phyloP scores from a whole-genome alignment of 1,140 invertebrate genomes.

The Drosophila funebris region DNA sequence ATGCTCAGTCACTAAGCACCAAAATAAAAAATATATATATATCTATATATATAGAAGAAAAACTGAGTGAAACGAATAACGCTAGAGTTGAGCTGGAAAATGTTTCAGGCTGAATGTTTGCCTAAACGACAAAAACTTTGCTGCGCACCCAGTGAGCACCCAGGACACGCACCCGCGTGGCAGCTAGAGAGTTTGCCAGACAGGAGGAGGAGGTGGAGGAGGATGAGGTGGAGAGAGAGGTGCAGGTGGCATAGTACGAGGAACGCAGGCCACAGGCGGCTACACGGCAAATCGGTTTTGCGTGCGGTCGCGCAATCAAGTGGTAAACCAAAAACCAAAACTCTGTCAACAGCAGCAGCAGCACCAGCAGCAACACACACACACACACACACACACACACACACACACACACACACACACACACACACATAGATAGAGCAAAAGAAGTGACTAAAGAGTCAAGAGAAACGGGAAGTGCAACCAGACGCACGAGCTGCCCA shows the following conservation, averaged over 20 bases:
- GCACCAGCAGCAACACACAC: background rate
- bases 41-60: background rate
- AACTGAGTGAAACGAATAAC: background rate
- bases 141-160: constrained; percentile 1
- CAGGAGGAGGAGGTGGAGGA: background rate
- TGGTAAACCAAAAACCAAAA: constrained; percentile 58
- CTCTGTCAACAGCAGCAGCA: constrained; percentile 49
- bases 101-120: constrained; percentile 25
- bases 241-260: constrained; percentile 15
- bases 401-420: constrained; percentile 1
- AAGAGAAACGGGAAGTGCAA: background rate
- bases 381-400: constrained; percentile 9
- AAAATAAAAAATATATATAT: background rate
- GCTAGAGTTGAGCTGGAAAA: constrained; percentile 1
- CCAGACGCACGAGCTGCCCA: background rate
- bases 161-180: constrained; percentile 9
- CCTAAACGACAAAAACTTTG: constrained; percentile 36
- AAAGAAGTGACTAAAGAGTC: constrained; percentile 27
- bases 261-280: constrained; percentile 34
- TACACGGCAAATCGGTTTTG: constrained; percentile 62
- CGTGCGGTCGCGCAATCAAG: constrained; percentile 62
- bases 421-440: background rate
- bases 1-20: constrained; percentile 9
- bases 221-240: background rate
- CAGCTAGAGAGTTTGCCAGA: background rate